Evolutionary conservation across 2,797 vertebrate genomes (phyloP).

Genomic region (Arctocebus calabarensis): DNA sequence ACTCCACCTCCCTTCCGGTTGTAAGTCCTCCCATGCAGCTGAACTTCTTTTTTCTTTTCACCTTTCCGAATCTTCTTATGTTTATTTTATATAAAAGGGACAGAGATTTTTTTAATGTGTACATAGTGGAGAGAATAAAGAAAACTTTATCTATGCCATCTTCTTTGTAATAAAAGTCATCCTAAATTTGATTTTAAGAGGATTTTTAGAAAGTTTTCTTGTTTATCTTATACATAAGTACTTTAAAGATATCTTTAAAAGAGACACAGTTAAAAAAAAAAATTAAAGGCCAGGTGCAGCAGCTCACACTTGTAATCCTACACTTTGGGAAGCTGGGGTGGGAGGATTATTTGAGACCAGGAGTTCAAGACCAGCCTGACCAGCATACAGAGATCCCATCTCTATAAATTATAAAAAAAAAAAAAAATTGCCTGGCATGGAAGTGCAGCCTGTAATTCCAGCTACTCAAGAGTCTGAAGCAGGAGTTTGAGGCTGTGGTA

Average conservation of each 20-base stretch:
- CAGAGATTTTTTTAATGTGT: not conserved
- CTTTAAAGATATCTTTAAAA: not conserved
- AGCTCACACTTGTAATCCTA: not conserved
- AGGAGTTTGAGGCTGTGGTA: not conserved
- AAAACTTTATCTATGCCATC: not conserved
- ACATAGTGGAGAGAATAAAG: not conserved
- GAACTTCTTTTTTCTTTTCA: not conserved
- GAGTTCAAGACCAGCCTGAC: not conserved
- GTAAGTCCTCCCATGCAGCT: accelerated
- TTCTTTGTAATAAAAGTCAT: not conserved
- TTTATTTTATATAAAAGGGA: not conserved
- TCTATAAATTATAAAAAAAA: not conserved
- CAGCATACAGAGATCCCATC: not conserved
- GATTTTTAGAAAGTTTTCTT: not conserved
- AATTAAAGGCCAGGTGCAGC: not conserved
- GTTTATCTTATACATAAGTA: not conserved
- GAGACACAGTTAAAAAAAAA: not conserved
- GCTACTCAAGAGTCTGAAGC: not conserved
- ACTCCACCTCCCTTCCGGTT: not conserved
- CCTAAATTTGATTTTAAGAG: not conserved
- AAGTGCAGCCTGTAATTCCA: accelerated
- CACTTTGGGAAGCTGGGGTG: not conserved
- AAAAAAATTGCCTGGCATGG: not conserved
- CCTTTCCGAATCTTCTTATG: not conserved
- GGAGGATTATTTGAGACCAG: not conserved